A percentile compares a stretch with the other conserved stretches of the same genome.
Evolutionary conservation across 1,140 invertebrate genomes (phyloP).

Genomic region (Macrosteles quadrilineatus): DNA sequence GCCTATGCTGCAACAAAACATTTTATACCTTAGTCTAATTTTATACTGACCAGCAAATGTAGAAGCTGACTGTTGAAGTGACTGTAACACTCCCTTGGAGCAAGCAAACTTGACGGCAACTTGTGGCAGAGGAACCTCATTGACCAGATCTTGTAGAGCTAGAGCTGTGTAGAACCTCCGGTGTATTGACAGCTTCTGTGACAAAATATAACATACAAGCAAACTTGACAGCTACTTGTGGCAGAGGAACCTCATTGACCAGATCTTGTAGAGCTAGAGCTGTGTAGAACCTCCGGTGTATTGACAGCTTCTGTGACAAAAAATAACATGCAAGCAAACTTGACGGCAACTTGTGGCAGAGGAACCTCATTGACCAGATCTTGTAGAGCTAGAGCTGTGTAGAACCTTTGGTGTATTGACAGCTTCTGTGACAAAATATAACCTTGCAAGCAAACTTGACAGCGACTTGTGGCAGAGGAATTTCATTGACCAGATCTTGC

Average conservation of each 20-base stretch:
- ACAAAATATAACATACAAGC: slow-evolving; percentile 38
- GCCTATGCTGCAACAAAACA: too few relatives aligned
- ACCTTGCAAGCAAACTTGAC: slow-evolving; percentile 82
- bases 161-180: slow-evolving; percentile 89
- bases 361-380: slow-evolving; percentile 92
- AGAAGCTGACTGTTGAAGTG: slow-evolving; percentile 91
- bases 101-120: slow-evolving; percentile 85
- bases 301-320: slow-evolving; percentile 41
- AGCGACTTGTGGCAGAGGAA: slow-evolving; percentile 75
- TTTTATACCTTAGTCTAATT: too few relatives aligned
- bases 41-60: slow-evolving; percentile 82
- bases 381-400: slow-evolving; percentile 86
- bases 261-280: slow-evolving; percentile 90
- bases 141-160: slow-evolving; percentile 89
- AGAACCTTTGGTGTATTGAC: slow-evolving; percentile 70
- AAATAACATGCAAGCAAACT: slow-evolving; percentile 83
- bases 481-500: slow-evolving; percentile 91
- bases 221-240: slow-evolving; percentile 79
- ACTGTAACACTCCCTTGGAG: slow-evolving; percentile 85
- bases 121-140: slow-evolving; percentile 78
- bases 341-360: slow-evolving; percentile 72
- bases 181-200: slow-evolving; percentile 46
- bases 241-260: slow-evolving; percentile 85
- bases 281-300: slow-evolving; percentile 81
- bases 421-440: slow-evolving; percentile 41